Conservation (phyloP, 53 echinoderm and acorn worm species). For the Crossaster papposus region DNA sequence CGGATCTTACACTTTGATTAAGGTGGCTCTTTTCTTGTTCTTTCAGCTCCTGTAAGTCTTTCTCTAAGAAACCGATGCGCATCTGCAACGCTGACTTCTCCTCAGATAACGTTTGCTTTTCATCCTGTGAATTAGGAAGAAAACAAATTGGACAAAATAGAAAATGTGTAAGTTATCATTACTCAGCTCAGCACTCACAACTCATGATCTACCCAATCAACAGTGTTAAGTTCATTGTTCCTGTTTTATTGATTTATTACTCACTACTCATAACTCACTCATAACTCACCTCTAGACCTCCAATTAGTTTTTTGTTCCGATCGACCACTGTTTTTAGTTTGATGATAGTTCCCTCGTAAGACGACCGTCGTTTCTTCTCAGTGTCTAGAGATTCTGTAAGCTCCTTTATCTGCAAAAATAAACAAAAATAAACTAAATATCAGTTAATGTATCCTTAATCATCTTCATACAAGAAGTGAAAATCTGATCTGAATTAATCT, state of each 20-base stretch:
- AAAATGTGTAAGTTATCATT: background rate
- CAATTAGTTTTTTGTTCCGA: slow-evolving; percentile 79
- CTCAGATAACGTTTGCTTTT: slow-evolving; percentile 68
- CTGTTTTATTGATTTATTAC: too few species aligned
- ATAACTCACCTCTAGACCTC: slow-evolving; percentile 70
- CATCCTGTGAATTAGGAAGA: slow-evolving; percentile 63
- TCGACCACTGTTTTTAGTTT: slow-evolving; percentile 90
- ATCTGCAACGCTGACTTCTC: slow-evolving; percentile 82
- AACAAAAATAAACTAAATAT: background rate
- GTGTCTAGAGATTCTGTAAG: slow-evolving; percentile 77
- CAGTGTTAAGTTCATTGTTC: too few species aligned
- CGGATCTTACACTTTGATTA: slow-evolving; percentile 53
- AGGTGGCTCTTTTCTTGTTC: slow-evolving; percentile 67
- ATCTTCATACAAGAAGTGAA: too few species aligned
- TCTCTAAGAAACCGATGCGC: slow-evolving; percentile 69
- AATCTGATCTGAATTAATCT: too few species aligned
- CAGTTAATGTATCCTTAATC: background rate
- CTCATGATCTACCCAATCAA: too few species aligned
- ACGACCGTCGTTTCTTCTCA: slow-evolving; percentile 79
- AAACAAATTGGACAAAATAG: background rate
- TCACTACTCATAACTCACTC: background rate
- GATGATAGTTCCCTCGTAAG: slow-evolving; percentile 93
- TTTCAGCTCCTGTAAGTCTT: slow-evolving; percentile 64
- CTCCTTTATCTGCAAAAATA: slow-evolving; percentile 76
- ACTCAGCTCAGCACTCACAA: too few species aligned